Evolutionary conservation across 2,797 vertebrate genomes (phyloP).

Genomic region (Thaleichthys pacificus): DNA sequence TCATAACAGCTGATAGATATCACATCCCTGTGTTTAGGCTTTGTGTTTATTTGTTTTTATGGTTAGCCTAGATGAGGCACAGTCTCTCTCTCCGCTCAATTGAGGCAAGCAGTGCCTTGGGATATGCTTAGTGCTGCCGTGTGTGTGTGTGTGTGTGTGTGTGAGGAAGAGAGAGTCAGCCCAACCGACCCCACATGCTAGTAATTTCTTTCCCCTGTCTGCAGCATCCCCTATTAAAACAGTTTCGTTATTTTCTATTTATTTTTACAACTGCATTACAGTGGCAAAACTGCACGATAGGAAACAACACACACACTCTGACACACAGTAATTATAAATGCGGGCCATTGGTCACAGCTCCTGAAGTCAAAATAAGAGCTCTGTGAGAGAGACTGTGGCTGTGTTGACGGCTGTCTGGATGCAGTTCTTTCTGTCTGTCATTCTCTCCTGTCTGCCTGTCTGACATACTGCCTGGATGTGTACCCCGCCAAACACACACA

Average conservation of each 20-base stretch:
- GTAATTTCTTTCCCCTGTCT: conserved; percentile 69
- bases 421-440: background rate
- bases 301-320: conserved; percentile 11
- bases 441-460: conserved; percentile 25
- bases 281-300: conserved; percentile 19
- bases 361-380: conserved; percentile 63
- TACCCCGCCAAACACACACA: conserved; percentile 15
- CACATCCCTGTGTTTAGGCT: background rate
- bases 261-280: conserved; percentile 61
- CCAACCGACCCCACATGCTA: conserved; percentile 62
- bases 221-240: conserved; percentile 58
- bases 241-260: conserved; percentile 71
- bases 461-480: conserved; percentile 6
- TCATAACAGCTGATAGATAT: conserved; percentile 47
- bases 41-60: conserved; percentile 36
- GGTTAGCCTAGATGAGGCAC: conserved; percentile 25
- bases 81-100: background rate
- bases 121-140: conserved; percentile 45
- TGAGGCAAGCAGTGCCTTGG: conserved; percentile 37
- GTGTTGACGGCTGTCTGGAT: background rate
- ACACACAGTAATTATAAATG: conserved; percentile 61
- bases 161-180: conserved; percentile 34
- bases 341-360: conserved; percentile 45
- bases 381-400: conserved; percentile 15
- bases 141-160: conserved; percentile 29